Evolutionary conservation across 1,140 invertebrate genomes (phyloP).

Genomic region (Lanistes nyassanus): DNA sequence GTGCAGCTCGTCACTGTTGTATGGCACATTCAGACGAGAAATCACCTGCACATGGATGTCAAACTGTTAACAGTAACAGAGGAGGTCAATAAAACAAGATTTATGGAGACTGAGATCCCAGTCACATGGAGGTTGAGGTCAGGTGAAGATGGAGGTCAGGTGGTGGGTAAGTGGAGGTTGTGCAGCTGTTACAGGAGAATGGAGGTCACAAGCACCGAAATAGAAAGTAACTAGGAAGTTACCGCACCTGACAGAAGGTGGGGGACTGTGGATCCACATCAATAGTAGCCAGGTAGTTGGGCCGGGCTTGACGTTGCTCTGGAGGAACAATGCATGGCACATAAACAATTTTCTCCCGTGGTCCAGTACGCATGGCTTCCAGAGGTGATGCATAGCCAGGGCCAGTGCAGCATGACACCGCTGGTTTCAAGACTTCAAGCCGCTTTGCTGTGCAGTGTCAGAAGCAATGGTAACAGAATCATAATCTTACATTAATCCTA

Average conservation of each 20-base stretch:
- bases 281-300: slow-evolving; percentile 90
- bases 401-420: slow-evolving; percentile 44
- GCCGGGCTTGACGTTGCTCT: slow-evolving; percentile 48
- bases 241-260: slow-evolving; percentile 89
- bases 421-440: slow-evolving; percentile 8
- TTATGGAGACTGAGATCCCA: too few relatives aligned
- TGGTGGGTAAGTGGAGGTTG: too few relatives aligned
- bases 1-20: slow-evolving; percentile 89
- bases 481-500: background rate
- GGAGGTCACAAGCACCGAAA: too few relatives aligned
- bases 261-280: slow-evolving; percentile 89
- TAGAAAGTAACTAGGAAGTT: too few relatives aligned
- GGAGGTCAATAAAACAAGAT: too few relatives aligned
- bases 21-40: slow-evolving; percentile 81
- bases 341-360: slow-evolving; percentile 87
- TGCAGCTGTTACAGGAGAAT: too few relatives aligned
- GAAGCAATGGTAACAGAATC: background rate
- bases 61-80: background rate
- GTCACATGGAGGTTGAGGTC: too few relatives aligned
- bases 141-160: too few relatives aligned
- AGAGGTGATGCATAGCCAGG: slow-evolving; percentile 72
- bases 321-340: slow-evolving; percentile 75
- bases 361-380: slow-evolving; percentile 82
- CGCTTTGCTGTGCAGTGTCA: slow-evolving; percentile 15
- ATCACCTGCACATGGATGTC: slow-evolving; percentile 78